phyloP scores from a whole-genome alignment of 2,113 vertebrate species.

The Hemiscyllium ocellatum region DNA sequence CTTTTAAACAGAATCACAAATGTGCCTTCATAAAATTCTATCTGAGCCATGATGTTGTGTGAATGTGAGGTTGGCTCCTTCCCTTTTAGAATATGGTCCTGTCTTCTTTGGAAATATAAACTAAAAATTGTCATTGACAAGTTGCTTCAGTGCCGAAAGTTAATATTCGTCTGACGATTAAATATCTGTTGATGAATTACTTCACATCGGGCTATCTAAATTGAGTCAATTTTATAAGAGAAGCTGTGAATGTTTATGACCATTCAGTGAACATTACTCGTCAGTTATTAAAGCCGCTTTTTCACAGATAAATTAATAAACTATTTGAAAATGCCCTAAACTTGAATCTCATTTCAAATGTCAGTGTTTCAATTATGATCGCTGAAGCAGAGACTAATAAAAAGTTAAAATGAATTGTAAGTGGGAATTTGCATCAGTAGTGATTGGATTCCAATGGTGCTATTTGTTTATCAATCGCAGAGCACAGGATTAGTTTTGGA shows the following conservation, averaged over 20 bases:
- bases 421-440: background rate
- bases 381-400: background rate
- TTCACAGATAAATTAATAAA: background rate
- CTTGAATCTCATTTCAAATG: conserved; percentile 4
- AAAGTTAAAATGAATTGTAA: background rate
- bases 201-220: background rate
- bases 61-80: background rate
- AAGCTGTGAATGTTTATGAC: background rate
- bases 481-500: background rate
- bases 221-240: background rate
- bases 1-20: background rate
- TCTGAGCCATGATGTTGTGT: background rate
- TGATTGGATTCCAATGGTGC: background rate
- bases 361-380: background rate
- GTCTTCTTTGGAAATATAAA: background rate
- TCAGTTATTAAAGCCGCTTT: background rate
- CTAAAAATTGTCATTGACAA: too few species aligned
- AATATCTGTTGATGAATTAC: background rate
- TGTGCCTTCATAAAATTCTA: background rate
- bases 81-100: background rate
- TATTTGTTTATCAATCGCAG: background rate
- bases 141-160: too few species aligned
- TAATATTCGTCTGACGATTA: background rate
- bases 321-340: background rate
- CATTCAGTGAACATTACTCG: background rate